phyloP scores from a whole-genome alignment of 2,888 invertebrate genomes.

The Acrocyrtus sp. region DNA sequence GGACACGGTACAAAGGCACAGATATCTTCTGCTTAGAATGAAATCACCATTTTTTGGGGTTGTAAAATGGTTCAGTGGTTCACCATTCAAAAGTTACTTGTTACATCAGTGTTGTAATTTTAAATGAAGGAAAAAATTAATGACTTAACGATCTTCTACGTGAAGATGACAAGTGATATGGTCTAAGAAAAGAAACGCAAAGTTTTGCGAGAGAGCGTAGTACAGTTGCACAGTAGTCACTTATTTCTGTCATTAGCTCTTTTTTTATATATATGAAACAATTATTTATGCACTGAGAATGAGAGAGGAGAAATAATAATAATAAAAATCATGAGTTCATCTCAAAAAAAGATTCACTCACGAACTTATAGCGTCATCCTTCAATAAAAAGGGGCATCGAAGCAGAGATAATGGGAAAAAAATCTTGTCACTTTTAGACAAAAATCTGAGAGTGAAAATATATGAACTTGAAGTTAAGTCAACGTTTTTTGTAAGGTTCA shows the following conservation, averaged over 20 bases:
- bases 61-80: neutral
- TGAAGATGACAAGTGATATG: neutral
- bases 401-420: constrained; percentile 7
- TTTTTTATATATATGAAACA: neutral
- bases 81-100: neutral
- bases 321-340: neutral
- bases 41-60: no score
- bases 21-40: no score
- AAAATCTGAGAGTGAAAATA: neutral
- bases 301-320: neutral
- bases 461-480: neutral
- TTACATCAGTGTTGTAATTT: neutral
- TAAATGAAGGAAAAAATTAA: neutral
- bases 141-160: neutral
- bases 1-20: no score
- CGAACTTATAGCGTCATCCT: no score
- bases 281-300: neutral
- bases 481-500: neutral
- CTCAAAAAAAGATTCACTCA: neutral
- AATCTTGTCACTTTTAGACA: neutral
- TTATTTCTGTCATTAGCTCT: neutral
- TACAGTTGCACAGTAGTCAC: neutral
- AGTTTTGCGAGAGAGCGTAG: no score
- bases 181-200: no score
- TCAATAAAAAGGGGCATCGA: neutral